Percentiles rank a stretch among this genome's conserved stretches.
phyloP scores from a whole-genome alignment of 2,797 vertebrate species.

The Vultur gryphus region DNA sequence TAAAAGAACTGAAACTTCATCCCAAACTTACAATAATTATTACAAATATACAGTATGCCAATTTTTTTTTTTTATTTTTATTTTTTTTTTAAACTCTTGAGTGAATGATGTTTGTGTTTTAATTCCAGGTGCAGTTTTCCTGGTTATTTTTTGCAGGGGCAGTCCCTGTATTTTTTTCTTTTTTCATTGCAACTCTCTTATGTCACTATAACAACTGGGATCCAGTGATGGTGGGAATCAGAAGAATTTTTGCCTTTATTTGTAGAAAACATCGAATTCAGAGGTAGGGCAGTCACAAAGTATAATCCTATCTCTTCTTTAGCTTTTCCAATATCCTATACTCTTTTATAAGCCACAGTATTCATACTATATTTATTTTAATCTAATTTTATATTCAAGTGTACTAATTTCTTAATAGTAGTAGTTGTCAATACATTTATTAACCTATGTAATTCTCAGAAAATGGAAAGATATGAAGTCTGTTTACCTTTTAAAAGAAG shows the following conservation, averaged over 20 bases:
- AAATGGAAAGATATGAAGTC: background rate
- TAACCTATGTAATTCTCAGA: background rate
- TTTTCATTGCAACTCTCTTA: conserved; percentile 89
- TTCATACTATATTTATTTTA: background rate
- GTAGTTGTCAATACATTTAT: background rate
- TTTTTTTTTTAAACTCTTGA: background rate
- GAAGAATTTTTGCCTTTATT: conserved; percentile 90
- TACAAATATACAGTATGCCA: background rate
- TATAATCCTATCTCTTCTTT: background rate
- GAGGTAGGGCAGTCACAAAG: conserved; percentile 73
- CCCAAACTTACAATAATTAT: background rate
- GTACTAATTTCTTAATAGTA: background rate
- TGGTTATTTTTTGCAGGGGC: conserved; percentile 95
- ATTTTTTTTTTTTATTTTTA: background rate
- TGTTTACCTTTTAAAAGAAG: background rate
- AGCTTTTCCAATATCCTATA: background rate
- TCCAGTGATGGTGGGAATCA: conserved; percentile 91
- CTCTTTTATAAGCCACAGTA: background rate
- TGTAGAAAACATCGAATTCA: conserved; percentile 90
- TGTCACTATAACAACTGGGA: conserved; percentile 99
- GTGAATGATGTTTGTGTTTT: conserved; percentile 19
- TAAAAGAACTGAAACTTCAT: background rate
- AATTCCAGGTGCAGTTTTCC: conserved; percentile 88
- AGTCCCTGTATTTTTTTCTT: conserved; percentile 92
- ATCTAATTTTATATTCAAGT: background rate